These are phyloP conservation scores for Caenorhabditis sp. DNA, from an alignment of 2,888 invertebrate genomes.

Conservation along the genomic window DNA sequence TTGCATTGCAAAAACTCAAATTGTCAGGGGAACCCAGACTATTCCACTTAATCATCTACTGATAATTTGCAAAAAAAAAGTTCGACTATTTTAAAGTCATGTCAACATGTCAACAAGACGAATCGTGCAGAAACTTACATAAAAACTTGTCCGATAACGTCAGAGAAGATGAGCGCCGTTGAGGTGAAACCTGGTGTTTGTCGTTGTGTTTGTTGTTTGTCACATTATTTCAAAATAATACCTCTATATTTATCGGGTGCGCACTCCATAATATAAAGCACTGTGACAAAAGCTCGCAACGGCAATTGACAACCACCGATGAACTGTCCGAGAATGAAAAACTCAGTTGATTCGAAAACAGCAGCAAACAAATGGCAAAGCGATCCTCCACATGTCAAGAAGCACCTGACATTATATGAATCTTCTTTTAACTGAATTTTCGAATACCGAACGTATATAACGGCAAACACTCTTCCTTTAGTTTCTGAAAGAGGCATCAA, in stretches of 20 bases:
- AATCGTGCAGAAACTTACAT: slow-evolving; percentile 51
- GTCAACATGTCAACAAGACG: slow-evolving; percentile 33
- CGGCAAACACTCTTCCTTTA: slow-evolving; percentile 55
- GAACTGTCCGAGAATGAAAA: slow-evolving; percentile 58
- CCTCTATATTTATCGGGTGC: slow-evolving; percentile 64
- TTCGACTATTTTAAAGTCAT: slow-evolving; percentile 10
- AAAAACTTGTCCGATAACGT: slow-evolving; percentile 49
- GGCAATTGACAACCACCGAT: slow-evolving; percentile 35
- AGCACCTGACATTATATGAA: slow-evolving; percentile 14
- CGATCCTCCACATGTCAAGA: slow-evolving; percentile 17
- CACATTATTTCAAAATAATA: slow-evolving; percentile 1
- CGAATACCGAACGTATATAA: slow-evolving; percentile 53
- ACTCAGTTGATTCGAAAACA: slow-evolving; percentile 48
- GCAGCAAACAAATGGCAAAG: slow-evolving; percentile 49
- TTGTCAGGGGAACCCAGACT: background rate
- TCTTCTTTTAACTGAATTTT: too few species aligned
- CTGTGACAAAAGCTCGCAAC: slow-evolving; percentile 43
- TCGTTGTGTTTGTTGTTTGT: background rate
- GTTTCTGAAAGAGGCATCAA: slow-evolving; percentile 59
- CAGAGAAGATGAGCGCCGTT: slow-evolving; percentile 45
- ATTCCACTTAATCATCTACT: slow-evolving; percentile 6
- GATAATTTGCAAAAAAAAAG: slow-evolving; percentile 13
- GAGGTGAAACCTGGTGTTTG: slow-evolving; percentile 46
- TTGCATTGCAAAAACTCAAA: background rate
- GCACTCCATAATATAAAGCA: slow-evolving; percentile 64